These are phyloP conservation scores for Pelochelys cantorii DNA, from an alignment of 2,797 vertebrate species.

Conservation along the genomic window DNA sequence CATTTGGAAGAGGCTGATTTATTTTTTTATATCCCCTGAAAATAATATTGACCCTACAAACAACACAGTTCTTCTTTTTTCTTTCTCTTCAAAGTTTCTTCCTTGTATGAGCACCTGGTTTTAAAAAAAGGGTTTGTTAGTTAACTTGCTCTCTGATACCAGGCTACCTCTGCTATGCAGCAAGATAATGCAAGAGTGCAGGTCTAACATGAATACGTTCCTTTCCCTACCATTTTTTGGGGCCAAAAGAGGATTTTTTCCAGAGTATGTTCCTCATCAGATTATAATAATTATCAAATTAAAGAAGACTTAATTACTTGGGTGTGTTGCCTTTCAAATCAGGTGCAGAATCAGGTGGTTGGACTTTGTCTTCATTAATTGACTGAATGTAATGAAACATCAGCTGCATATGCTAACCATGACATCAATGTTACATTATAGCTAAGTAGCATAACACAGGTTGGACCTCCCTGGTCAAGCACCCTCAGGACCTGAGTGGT, in stretches of 20 bases:
- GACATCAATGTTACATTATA: neutral
- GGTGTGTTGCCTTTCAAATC: neutral
- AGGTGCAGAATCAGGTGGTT: neutral
- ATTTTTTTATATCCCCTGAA: conserved; percentile 36
- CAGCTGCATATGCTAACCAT: neutral
- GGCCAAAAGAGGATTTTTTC: neutral
- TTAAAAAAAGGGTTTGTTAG: neutral
- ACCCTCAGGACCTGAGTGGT: too few species aligned
- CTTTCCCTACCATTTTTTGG: neutral
- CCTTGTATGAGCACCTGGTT: neutral
- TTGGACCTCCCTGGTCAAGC: too few species aligned
- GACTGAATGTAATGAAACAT: neutral
- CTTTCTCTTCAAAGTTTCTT: neutral
- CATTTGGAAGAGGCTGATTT: conserved; percentile 20
- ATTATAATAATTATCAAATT: neutral
- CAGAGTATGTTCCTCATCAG: neutral
- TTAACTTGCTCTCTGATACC: rapidly evolving
- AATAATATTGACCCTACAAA: conserved; percentile 21
- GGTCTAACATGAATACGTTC: neutral
- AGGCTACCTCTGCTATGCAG: rapidly evolving
- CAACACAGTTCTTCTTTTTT: neutral
- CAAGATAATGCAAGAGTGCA: neutral
- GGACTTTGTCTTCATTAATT: neutral
- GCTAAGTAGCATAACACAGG: neutral
- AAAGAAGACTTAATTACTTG: neutral